Conservation (phyloP, 2,797 vertebrate genomes). For the Benthosema pterotum region DNA sequence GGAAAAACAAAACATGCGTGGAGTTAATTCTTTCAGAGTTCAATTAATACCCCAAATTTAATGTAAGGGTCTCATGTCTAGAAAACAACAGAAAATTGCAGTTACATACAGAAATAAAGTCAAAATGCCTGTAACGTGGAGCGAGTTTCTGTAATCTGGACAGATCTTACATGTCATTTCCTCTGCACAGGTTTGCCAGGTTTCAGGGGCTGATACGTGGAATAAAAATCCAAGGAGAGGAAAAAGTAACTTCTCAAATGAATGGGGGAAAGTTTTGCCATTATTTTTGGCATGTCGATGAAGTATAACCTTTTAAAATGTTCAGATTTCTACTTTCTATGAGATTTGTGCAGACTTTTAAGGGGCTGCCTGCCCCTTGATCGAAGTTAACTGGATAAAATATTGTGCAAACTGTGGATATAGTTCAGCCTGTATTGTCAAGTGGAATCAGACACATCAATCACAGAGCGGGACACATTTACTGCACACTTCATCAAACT, state of each 20-base stretch:
- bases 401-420: neutral
- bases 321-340: neutral
- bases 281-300: neutral
- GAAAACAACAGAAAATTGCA: constrained; percentile 45
- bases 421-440: constrained; percentile 11
- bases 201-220: constrained; percentile 15
- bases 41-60: too few species aligned
- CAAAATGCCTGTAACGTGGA: constrained; percentile 30
- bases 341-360: constrained; percentile 6
- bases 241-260: constrained; percentile 33
- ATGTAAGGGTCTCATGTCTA: constrained; percentile 16
- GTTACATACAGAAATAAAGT: constrained; percentile 42
- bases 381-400: neutral
- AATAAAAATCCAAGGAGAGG: neutral
- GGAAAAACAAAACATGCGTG: constrained; percentile 53
- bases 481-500: constrained; percentile 9
- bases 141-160: constrained; percentile 18
- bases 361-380: constrained; percentile 15
- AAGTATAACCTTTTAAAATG: constrained; percentile 10
- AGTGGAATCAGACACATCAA: constrained; percentile 14
- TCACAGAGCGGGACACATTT: neutral
- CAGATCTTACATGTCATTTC: constrained; percentile 25
- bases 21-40: too few species aligned
- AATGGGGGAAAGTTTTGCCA: constrained; percentile 5
- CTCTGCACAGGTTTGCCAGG: constrained; percentile 19